A percentile compares a stretch with the other conserved stretches of the same genome.
Evolutionary conservation across 2,888 invertebrate genomes (phyloP).

Genomic region (Diplolepis rosae): DNA sequence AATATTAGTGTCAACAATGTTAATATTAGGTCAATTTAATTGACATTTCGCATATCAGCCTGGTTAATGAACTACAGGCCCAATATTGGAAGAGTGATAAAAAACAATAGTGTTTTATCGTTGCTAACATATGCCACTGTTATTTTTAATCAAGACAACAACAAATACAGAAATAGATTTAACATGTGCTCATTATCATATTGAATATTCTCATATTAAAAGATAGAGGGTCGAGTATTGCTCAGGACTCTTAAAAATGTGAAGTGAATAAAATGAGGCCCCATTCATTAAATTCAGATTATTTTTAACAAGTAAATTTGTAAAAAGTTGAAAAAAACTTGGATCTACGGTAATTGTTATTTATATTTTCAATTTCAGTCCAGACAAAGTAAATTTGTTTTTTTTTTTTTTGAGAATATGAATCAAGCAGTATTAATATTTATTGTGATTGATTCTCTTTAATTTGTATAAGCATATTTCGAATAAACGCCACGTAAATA

Average conservation of each 20-base stretch:
- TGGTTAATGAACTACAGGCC: constrained; percentile 15
- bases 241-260: too few relatives aligned
- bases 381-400: too few relatives aligned
- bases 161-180: neutral
- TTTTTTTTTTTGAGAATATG: too few relatives aligned
- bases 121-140: neutral
- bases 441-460: too few relatives aligned
- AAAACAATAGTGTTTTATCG: neutral
- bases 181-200: neutral
- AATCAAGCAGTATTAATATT: too few relatives aligned
- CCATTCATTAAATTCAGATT: too few relatives aligned
- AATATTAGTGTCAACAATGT: constrained; percentile 41
- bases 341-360: too few relatives aligned
- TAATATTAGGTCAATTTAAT: constrained; percentile 50
- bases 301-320: too few relatives aligned
- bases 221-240: too few relatives aligned
- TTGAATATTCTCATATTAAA: neutral
- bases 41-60: constrained; percentile 37
- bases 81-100: constrained; percentile 9
- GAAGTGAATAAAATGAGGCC: too few relatives aligned
- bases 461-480: neutral
- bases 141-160: neutral
- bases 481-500: neutral
- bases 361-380: too few relatives aligned
- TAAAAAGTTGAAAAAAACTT: too few relatives aligned